Conservation (phyloP, 2,888 invertebrate genomes). For the Eurytoma adleriae region DNA sequence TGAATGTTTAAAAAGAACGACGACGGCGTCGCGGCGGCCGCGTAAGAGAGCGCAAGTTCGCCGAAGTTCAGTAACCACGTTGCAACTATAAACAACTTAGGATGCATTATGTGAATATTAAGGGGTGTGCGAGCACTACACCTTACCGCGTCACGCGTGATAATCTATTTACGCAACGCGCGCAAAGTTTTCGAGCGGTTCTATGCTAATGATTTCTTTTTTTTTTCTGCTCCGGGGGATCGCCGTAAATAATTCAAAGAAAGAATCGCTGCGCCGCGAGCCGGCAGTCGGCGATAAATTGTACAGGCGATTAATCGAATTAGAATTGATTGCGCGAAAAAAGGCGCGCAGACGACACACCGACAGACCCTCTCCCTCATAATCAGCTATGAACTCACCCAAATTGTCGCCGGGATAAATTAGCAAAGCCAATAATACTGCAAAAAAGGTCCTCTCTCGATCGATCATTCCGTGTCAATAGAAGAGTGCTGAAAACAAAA, state of each 20-base stretch:
- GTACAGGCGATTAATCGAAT: too few relatives aligned
- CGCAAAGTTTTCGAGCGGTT: too few relatives aligned
- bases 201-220: too few relatives aligned
- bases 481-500: constrained; percentile 45
- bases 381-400: constrained; percentile 65
- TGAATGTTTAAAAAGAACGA: constrained; percentile 1
- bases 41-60: constrained; percentile 18
- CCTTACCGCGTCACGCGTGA: not conserved
- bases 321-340: too few relatives aligned
- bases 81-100: constrained; percentile 33
- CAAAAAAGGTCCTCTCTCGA: constrained; percentile 69
- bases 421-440: constrained; percentile 70
- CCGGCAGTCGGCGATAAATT: too few relatives aligned
- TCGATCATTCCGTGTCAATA: constrained; percentile 70
- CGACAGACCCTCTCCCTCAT: not conserved
- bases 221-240: too few relatives aligned
- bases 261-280: too few relatives aligned
- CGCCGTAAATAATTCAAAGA: too few relatives aligned
- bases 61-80: constrained; percentile 27
- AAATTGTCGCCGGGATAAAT: constrained; percentile 73
- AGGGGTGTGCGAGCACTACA: not conserved
- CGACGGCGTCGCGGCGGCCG: not conserved
- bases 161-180: not conserved
- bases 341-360: not conserved
- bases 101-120: constrained; percentile 15